Evolutionary conservation across 2,888 invertebrate genomes (phyloP).

Genomic region (Mimas tiliae): DNA sequence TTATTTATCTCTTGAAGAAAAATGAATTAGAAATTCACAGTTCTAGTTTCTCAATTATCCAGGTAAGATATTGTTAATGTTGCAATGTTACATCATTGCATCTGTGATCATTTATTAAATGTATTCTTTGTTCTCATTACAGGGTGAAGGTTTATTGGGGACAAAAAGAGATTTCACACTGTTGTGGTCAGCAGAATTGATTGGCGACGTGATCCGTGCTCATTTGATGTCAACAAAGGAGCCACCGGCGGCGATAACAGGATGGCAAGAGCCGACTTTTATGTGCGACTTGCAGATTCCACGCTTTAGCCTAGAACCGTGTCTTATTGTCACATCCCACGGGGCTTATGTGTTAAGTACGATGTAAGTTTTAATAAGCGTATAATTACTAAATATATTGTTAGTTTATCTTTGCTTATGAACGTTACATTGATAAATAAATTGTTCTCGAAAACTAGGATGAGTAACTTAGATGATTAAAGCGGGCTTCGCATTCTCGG

Average conservation of each 20-base stretch:
- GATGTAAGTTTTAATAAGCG: constrained; percentile 62
- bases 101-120: not conserved
- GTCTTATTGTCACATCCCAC: constrained; percentile 82
- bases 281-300: constrained; percentile 76
- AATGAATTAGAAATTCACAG: constrained; percentile 79
- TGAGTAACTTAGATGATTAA: no score
- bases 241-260: constrained; percentile 46
- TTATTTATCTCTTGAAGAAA: constrained; percentile 72
- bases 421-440: no score
- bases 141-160: constrained; percentile 69
- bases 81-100: no score
- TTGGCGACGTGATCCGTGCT: constrained; percentile 66
- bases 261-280: constrained; percentile 76
- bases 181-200: constrained; percentile 73
- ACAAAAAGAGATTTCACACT: constrained; percentile 67
- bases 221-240: constrained; percentile 69
- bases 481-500: no score
- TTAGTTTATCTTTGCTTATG: not conserved
- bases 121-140: constrained; percentile 15
- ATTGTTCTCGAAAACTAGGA: no score
- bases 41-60: constrained; percentile 69
- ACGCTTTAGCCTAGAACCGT: constrained; percentile 74
- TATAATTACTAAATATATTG: not conserved
- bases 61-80: constrained; percentile 62
- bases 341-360: constrained; percentile 83